Evolutionary conservation across 2,797 vertebrate species (phyloP).

Genomic region (Nasua narica): DNA sequence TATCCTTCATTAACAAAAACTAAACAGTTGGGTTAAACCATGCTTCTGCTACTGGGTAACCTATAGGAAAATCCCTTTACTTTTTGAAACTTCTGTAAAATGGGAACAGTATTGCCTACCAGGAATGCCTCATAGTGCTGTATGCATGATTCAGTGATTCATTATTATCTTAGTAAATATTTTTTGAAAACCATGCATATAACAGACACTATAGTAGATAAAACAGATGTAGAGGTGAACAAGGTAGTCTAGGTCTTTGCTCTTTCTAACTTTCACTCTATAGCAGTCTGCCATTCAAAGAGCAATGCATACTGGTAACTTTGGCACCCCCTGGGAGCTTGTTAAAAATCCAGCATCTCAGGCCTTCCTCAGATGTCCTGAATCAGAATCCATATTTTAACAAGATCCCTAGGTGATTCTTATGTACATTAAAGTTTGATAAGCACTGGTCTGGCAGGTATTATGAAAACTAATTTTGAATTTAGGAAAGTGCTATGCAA

Average conservation of each 20-base stretch:
- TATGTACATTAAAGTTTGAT: slow-evolving; percentile 6
- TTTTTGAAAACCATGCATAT: not conserved
- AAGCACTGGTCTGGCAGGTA: not conserved
- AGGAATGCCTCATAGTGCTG: not conserved
- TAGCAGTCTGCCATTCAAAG: not conserved
- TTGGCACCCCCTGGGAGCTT: not conserved
- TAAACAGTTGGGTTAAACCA: not conserved
- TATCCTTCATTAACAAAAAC: not conserved
- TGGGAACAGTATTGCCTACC: not conserved
- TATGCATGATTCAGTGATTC: not conserved
- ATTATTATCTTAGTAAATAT: not conserved
- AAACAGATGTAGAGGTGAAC: not conserved
- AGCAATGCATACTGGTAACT: not conserved
- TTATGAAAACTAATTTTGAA: slow-evolving; percentile 21
- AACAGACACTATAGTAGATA: not conserved
- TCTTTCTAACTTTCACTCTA: not conserved
- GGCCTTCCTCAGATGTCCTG: not conserved
- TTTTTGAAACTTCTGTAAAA: not conserved
- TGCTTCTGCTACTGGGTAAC: not conserved
- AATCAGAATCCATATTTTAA: slow-evolving; percentile 11
- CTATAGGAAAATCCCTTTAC: not conserved
- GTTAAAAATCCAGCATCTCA: not conserved
- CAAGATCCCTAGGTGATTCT: not conserved
- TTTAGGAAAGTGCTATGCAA: not conserved
- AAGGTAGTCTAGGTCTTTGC: not conserved